phyloP scores from a whole-genome alignment of 2,113 vertebrate genomes.

The Alectura lathami region DNA sequence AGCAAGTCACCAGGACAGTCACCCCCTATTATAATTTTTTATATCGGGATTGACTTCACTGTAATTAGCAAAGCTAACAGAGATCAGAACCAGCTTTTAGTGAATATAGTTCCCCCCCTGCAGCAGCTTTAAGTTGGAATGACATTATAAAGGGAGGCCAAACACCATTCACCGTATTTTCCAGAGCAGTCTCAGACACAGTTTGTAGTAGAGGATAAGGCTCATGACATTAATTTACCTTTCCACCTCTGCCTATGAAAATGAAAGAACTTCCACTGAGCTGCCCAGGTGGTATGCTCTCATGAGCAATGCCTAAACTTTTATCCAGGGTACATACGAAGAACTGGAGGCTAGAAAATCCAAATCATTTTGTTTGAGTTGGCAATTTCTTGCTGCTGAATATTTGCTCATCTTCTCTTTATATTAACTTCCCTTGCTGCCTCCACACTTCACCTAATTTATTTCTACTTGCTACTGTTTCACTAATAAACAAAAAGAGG shows the following conservation, averaged over 20 bases:
- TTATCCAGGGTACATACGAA: not conserved
- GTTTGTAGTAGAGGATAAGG: not conserved
- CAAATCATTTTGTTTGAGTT: not conserved
- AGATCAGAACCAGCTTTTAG: not conserved
- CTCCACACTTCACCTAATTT: not conserved
- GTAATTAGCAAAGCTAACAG: not conserved
- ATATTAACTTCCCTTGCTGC: not conserved
- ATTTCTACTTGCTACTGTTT: not conserved
- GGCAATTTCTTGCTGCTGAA: not conserved
- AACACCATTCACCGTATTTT: not conserved
- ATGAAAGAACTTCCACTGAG: not conserved
- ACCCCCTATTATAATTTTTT: not conserved
- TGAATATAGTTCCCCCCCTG: not conserved
- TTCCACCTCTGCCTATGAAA: not conserved
- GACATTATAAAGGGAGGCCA: not conserved
- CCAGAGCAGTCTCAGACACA: not conserved
- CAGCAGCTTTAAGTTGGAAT: not conserved
- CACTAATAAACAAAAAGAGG: not conserved
- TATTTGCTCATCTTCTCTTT: not conserved
- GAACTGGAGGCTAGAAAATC: not conserved
- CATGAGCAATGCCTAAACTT: not conserved
- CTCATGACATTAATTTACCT: not conserved
- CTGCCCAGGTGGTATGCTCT: not conserved
- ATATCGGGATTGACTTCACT: not conserved
- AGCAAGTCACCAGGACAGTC: not conserved